These are phyloP conservation scores for Cettia cetti DNA, from an alignment of 2,113 vertebrate genomes.

Conservation along the genomic window DNA sequence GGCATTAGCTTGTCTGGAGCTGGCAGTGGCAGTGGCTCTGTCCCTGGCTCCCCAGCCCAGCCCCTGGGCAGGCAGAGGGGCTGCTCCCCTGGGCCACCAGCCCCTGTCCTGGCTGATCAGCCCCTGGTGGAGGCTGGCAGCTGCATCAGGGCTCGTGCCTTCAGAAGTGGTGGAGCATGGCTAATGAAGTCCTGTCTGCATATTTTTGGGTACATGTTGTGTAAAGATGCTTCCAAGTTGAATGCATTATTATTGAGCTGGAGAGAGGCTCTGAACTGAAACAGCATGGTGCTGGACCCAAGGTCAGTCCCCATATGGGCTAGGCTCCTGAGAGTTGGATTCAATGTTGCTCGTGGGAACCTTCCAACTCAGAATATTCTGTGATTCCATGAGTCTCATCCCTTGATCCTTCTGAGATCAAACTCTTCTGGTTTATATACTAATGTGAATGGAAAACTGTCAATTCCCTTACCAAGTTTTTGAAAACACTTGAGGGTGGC, in stretches of 20 bases:
- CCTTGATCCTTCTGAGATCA: background rate
- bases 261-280: background rate
- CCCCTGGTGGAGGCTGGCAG: too few species aligned
- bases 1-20: background rate
- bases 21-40: fast-evolving
- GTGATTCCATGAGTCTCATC: background rate
- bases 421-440: background rate
- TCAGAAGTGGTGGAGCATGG: fast-evolving
- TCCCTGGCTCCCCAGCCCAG: fast-evolving
- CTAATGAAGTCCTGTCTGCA: fast-evolving
- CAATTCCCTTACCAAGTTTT: background rate
- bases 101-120: too few species aligned
- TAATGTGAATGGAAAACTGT: background rate
- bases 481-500: fast-evolving
- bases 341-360: background rate
- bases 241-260: background rate
- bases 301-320: background rate
- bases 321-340: background rate
- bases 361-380: background rate
- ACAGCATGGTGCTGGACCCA: background rate
- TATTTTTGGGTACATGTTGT: background rate
- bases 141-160: background rate
- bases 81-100: background rate
- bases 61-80: fast-evolving
- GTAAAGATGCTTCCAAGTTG: background rate